phyloP scores from a whole-genome alignment of 2,797 vertebrate species.

The Chiroxiphia lanceolata region DNA sequence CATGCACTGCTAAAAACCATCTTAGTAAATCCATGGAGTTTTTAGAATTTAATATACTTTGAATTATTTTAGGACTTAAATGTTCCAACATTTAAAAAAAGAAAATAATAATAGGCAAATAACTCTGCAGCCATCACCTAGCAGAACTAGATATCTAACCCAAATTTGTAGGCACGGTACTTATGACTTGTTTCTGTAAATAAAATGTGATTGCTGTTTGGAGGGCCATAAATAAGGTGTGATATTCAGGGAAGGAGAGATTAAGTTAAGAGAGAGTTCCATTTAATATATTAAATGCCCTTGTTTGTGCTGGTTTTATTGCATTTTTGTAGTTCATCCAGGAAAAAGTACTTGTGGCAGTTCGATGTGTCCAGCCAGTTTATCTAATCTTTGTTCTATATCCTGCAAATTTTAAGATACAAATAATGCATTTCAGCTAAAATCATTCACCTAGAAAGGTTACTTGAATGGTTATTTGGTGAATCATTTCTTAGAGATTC shows the following conservation, averaged over 20 bases:
- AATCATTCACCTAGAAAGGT: neutral
- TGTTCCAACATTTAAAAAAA: neutral
- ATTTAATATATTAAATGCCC: neutral
- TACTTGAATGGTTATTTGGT: neutral
- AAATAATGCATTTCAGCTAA: neutral
- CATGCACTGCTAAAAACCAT: neutral
- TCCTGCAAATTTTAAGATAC: neutral
- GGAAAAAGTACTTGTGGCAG: neutral
- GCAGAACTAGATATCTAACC: neutral
- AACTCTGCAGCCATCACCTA: neutral
- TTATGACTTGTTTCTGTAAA: neutral
- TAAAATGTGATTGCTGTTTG: neutral
- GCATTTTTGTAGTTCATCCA: neutral
- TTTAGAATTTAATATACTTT: neutral
- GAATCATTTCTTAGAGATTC: neutral
- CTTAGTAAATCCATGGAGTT: neutral
- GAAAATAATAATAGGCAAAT: neutral
- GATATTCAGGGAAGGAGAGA: neutral
- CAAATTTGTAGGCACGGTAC: neutral
- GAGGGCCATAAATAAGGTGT: neutral
- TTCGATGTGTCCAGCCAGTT: neutral
- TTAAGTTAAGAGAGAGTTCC: neutral
- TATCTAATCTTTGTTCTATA: slow-evolving; percentile 26
- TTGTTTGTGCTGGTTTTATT: neutral
- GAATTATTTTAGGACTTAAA: neutral